A percentile compares a stretch with the other conserved stretches of the same genome.
Evolutionary conservation across 2,888 invertebrate species (phyloP).

Genomic region (Acleris literana): DNA sequence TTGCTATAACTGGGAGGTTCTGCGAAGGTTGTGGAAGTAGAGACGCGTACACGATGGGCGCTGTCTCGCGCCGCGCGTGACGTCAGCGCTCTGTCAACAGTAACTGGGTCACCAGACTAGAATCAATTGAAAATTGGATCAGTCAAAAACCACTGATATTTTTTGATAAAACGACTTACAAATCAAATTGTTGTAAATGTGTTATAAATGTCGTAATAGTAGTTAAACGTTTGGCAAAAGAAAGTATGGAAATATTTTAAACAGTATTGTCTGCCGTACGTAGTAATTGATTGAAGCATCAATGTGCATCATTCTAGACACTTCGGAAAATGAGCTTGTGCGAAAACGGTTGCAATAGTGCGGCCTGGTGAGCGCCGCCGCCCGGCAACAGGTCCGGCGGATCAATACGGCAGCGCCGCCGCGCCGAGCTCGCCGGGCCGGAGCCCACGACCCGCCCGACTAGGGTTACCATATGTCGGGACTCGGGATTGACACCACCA

Average conservation of each 20-base stretch:
- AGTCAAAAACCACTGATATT: conserved; percentile 44
- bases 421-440: conserved; percentile 51
- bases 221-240: no score
- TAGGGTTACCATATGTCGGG: conserved; percentile 39
- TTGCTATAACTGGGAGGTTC: conserved; percentile 12
- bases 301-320: not conserved
- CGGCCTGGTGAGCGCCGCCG: conserved; percentile 51
- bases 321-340: conserved; percentile 18
- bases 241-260: no score
- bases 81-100: conserved; percentile 76
- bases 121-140: conserved; percentile 70
- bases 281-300: not conserved
- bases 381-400: conserved; percentile 81
- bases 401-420: conserved; percentile 71
- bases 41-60: conserved; percentile 21
- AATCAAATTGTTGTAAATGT: no score
- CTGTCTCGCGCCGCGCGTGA: conserved; percentile 50
- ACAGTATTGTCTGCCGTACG: no score
- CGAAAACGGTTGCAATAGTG: conserved; percentile 26
- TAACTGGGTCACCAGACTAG: conserved; percentile 77
- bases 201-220: no score
- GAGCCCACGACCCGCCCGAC: conserved; percentile 38
- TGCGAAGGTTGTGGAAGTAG: conserved; percentile 21
- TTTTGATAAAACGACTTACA: no score
- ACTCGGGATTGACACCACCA: conserved; percentile 36